phyloP scores from a whole-genome alignment of 1,140 invertebrate genomes.

The Nylanderia fulva region DNA sequence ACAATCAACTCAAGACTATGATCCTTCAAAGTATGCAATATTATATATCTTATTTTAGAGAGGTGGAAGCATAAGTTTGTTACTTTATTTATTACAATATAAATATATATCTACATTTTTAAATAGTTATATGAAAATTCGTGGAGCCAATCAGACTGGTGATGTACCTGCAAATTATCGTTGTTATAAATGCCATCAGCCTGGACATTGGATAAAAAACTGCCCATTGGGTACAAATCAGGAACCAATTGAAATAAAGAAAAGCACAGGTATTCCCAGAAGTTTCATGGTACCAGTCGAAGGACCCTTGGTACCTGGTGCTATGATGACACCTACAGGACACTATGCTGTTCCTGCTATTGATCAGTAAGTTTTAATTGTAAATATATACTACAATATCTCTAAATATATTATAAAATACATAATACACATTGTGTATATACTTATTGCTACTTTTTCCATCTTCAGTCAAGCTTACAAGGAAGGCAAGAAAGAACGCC shows the following conservation, averaged over 20 bases:
- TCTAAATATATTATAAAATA: constrained; percentile 36
- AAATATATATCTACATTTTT: background rate
- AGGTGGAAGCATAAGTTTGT: too few species aligned
- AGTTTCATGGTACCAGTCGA: constrained; percentile 98
- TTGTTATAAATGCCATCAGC: constrained; percentile 96
- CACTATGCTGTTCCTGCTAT: constrained; percentile 96
- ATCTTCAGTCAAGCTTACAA: constrained; percentile 91
- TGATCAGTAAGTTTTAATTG: constrained; percentile 91
- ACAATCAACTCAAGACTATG: constrained; percentile 98
- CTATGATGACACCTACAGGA: constrained; percentile 97
- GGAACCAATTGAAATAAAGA: constrained; percentile 93
- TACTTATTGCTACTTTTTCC: constrained; percentile 18
- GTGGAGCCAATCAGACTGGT: constrained; percentile 94
- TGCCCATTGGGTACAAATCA: constrained; percentile 91
- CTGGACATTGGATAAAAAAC: constrained; percentile 98
- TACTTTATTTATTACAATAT: background rate
- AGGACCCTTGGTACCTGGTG: constrained; percentile 95
- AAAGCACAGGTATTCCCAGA: constrained; percentile 98
- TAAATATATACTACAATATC: background rate
- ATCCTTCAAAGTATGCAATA: constrained; percentile 94
- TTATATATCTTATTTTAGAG: background rate
- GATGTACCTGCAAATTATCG: constrained; percentile 95
- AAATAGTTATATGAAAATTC: constrained; percentile 94
- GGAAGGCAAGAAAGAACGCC: constrained; percentile 90
- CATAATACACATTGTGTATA: constrained; percentile 12